phyloP scores from a whole-genome alignment of 2,888 invertebrate species.

The Lithodes maja region DNA sequence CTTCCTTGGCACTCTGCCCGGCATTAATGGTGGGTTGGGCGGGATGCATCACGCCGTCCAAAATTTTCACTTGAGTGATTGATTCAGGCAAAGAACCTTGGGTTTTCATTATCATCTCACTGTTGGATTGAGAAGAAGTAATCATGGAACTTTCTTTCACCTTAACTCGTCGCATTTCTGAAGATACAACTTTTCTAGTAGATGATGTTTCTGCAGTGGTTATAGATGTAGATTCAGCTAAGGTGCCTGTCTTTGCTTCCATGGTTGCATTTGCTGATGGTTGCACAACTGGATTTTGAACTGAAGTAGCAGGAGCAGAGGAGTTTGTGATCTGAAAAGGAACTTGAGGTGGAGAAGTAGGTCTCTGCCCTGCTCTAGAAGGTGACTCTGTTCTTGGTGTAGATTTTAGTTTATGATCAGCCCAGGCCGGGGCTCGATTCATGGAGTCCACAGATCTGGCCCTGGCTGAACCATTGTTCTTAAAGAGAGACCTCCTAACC shows the following conservation, averaged over 20 bases:
- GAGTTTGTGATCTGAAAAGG: slow-evolving; percentile 14
- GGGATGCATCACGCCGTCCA: not conserved
- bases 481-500: slow-evolving; percentile 36
- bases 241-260: not conserved
- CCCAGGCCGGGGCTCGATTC: slow-evolving; percentile 38
- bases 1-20: slow-evolving; percentile 38
- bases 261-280: not conserved
- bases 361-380: not conserved
- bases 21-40: not conserved
- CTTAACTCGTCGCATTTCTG: not conserved
- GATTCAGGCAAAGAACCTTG: not conserved
- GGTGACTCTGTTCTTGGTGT: slow-evolving; percentile 42
- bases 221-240: not conserved
- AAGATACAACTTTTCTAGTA: not conserved
- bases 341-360: not conserved
- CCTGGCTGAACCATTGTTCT: slow-evolving; percentile 20
- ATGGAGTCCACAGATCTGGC: slow-evolving; percentile 41
- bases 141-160: not conserved
- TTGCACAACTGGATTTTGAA: not conserved
- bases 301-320: not conserved
- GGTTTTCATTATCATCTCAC: not conserved
- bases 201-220: not conserved
- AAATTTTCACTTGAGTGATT: not conserved
- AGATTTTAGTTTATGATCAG: slow-evolving; percentile 21
- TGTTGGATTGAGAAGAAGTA: not conserved